Evolutionary conservation across 2,113 vertebrate genomes (phyloP), one percentile per base, ranked within the genome.

Genomic region (Scomber colias): DNA sequence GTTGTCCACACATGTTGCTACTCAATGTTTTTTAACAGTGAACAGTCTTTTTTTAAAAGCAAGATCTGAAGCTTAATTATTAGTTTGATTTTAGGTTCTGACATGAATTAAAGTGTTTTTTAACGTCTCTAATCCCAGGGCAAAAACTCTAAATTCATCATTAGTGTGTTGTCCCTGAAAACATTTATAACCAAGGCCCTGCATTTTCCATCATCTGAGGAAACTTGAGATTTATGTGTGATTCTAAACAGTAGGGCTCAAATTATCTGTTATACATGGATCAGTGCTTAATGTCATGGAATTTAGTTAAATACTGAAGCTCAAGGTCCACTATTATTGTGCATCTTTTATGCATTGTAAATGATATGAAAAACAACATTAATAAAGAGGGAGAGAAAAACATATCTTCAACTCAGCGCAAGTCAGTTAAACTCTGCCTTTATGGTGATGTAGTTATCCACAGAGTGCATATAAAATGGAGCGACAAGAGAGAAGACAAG

Each of bases 81-180:
- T 14, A 17, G 11, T 57, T 21, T 79, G 53, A 21, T 51, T 49
- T 9, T 11, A 12, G 35, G 16, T 40, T 56, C 11, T 72, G 68
- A 73, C 68, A 62, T 31, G 17, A 68, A 78, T 63, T 62, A 31
- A 35, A 77, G n/a, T 54, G 17, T n/a, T 65, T 83, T 27, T 64
- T 60, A 30, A 81, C 61, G 51, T 68, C 12, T 61, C 13, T 70
- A 12, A 19, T 60, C 63, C 48, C n/a, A 30, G 46, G 60, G 51
- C 27, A 16, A 50, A 27, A 49, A 49, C 35, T 66, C 49, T 45
- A 56, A 70, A 78, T 17, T 62, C 24, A 14, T 71, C 49, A 62
- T 75, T 55, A 46, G 40, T 17, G 64, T 7, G 53, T 66, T 10
- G 10, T 30, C 50, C 49, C 48, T 31, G 5, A 60, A 73, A 71